Percentiles rank a stretch among this genome's conserved stretches.
Conservation (phyloP, 2,888 invertebrate species). For the Caenorhabditis afra region DNA sequence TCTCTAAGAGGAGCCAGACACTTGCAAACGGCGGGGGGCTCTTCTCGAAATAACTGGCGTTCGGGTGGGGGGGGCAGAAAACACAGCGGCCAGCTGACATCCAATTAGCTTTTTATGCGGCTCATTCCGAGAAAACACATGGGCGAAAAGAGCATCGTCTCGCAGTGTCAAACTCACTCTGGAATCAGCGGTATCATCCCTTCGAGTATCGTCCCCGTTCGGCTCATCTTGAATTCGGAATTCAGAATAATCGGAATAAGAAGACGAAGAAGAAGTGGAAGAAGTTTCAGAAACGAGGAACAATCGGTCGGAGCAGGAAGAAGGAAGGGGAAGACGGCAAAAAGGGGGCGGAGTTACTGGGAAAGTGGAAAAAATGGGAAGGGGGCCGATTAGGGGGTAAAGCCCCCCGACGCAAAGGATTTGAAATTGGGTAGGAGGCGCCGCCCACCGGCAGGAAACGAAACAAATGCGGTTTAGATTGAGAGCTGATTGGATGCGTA, state of each 20-base stretch:
- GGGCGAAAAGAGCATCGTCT: neutral
- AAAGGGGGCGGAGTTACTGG: constrained; percentile 3
- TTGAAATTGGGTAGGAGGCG: neutral
- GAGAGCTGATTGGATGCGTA: constrained; percentile 42
- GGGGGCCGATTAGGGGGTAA: constrained; percentile 14
- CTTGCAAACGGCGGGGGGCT: no score
- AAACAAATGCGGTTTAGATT: constrained; percentile 31
- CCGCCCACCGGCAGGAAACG: constrained; percentile 6
- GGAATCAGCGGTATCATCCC: constrained; percentile 68
- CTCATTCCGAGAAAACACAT: no score
- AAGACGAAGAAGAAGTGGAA: constrained; percentile 11
- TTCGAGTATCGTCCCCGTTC: constrained; percentile 50
- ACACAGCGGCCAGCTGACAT: no score
- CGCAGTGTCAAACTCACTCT: constrained; percentile 50
- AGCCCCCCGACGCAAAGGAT: neutral
- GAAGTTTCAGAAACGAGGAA: constrained; percentile 6
- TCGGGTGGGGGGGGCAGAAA: no score
- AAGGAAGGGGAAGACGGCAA: constrained; percentile 17
- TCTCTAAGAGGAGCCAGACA: no score
- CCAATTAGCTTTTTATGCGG: no score
- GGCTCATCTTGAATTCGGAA: constrained; percentile 38
- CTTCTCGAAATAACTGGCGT: no score
- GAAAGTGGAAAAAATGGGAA: constrained; percentile 6
- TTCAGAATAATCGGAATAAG: neutral
- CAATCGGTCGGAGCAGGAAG: neutral